Conservation (phyloP, 1,140 invertebrate genomes). For the Trichomalopsis sarcophagae region DNA sequence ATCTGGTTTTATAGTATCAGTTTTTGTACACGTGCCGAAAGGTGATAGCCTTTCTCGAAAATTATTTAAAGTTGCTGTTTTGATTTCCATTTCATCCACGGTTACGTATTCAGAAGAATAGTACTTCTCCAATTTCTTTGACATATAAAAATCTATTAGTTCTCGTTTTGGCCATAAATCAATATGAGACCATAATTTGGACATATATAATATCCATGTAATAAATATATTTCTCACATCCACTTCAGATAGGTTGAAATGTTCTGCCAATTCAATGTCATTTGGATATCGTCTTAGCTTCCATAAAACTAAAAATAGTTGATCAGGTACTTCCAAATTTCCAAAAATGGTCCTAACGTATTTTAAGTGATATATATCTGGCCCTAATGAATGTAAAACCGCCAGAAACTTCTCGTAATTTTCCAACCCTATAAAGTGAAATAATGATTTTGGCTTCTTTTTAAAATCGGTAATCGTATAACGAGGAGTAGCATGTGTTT, state of each 20-base stretch:
- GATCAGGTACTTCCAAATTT: conserved; percentile 43
- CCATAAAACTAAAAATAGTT: conserved; percentile 60
- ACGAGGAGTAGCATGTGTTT: not conserved
- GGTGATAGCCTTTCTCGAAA: conserved; percentile 60
- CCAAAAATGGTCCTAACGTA: not conserved
- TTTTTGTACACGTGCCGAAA: conserved; percentile 62
- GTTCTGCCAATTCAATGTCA: conserved; percentile 56
- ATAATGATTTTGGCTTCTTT: conserved; percentile 3
- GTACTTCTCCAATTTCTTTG: conserved; percentile 56
- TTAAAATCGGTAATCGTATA: not conserved
- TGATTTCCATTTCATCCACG: conserved; percentile 61
- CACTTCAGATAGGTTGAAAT: conserved; percentile 57
- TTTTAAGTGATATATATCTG: conserved; percentile 33
- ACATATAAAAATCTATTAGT: conserved; percentile 56
- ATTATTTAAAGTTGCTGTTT: conserved; percentile 54
- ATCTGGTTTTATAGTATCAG: conserved; percentile 54
- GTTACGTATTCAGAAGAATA: conserved; percentile 61
- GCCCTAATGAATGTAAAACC: conserved; percentile 35
- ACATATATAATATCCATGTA: conserved; percentile 61
- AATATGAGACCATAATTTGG: conserved; percentile 55
- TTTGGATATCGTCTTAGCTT: conserved; percentile 55
- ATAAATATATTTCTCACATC: conserved; percentile 58
- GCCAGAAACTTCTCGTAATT: conserved; percentile 44
- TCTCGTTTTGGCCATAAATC: conserved; percentile 60
- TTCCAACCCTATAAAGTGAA: conserved; percentile 44